Evolutionary conservation across 2,113 vertebrate species (phyloP), one percentile per base, ranked within the genome.

Genomic region (Oenanthe melanoleuca): DNA sequence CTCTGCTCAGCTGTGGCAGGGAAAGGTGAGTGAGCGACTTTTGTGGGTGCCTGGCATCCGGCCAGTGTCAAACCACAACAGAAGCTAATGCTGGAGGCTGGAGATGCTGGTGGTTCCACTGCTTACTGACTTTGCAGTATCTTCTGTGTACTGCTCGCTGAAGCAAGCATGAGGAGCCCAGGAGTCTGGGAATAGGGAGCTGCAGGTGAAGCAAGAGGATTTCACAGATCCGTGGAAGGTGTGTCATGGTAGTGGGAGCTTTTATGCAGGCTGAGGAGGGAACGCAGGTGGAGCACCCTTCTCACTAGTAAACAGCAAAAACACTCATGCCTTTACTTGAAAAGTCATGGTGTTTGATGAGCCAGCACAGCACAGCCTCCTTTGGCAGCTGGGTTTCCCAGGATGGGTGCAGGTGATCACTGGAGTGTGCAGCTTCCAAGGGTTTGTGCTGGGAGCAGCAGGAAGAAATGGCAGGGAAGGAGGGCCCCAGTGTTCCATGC

Each of bases 301-400:
- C 65, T 92, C 26, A 7, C 61, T 63, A 80, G 73, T 65, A 67
- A 89, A 64, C 18, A 80, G 23, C 33, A 33, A 26, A 83, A 66
- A 40, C 6, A 0, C 67, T 94, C 94, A 83, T 92, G 94, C 80
- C 92, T 88, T 93, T 79, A 94, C 93, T 91, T 93, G 94, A 96
- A 90, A 34, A 65, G 1, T 8, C 3, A 45, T 55, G 3, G 9
- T 56, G 50, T 75, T 37, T 56, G 91, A 86, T 67, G 91, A 93
- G 83, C 83, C 83, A 82, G 50, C 20, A 5, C 37, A 44, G 70
- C 22, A 4, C 67, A 84, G 7, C 75, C 86, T 92, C 66, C 42
- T 3, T 69, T 78, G 81, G 70, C 84, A 70, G 69, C 52, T 6
- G 34, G 31, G 59, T 89, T 93, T 89, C 92, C 80, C 50, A 63